Conservation (phyloP, 2,113 vertebrate species). For the Dipodomys ordii region DNA sequence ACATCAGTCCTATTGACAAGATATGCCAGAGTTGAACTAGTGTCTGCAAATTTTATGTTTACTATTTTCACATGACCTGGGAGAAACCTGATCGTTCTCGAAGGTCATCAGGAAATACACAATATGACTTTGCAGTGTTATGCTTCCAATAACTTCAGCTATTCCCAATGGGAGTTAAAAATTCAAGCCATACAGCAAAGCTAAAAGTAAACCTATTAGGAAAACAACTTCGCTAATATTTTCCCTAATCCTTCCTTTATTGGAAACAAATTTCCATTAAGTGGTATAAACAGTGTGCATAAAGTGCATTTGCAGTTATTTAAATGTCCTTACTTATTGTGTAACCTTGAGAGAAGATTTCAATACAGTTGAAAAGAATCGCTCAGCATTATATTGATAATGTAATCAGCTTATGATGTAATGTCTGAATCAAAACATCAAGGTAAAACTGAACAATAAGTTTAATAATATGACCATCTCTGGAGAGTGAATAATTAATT, state of each 20-base stretch:
- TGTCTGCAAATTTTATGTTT: background rate
- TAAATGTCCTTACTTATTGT: background rate
- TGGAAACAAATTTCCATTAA: background rate
- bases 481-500: background rate
- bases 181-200: background rate
- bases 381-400: background rate
- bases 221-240: background rate
- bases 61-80: background rate
- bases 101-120: background rate
- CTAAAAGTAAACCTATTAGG: background rate
- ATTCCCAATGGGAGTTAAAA: background rate
- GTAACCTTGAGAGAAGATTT: background rate
- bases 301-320: background rate
- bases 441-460: background rate
- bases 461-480: background rate
- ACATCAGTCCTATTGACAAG: background rate
- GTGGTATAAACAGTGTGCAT: background rate
- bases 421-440: background rate
- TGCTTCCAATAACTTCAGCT: background rate
- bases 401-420: background rate
- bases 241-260: background rate
- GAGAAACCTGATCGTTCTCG: background rate
- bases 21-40: background rate
- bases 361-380: background rate
- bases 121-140: background rate